phyloP scores from a whole-genome alignment of 2,113 vertebrate species.

The Ageneiosus marmoratus region DNA sequence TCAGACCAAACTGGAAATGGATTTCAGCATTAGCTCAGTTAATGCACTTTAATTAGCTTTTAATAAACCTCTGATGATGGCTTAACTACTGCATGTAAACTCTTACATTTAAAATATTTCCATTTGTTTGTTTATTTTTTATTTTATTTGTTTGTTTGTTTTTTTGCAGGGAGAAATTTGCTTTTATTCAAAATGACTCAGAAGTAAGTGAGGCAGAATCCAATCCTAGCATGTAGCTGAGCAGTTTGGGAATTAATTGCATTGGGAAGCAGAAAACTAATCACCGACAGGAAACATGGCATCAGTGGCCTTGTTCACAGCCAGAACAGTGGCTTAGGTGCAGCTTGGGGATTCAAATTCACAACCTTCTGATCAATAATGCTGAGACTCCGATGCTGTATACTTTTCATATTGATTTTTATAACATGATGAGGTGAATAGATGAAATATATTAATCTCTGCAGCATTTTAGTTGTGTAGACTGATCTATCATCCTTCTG shows the following conservation, averaged over 20 bases:
- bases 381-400: neutral
- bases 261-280: neutral
- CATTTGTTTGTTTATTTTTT: no score
- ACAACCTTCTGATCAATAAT: neutral
- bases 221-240: neutral
- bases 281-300: neutral
- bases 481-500: neutral
- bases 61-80: constrained; percentile 36
- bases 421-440: neutral
- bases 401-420: neutral
- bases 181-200: neutral
- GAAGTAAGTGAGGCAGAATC: neutral
- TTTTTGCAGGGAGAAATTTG: neutral
- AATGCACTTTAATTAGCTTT: constrained; percentile 44
- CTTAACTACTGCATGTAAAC: constrained; percentile 25
- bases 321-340: neutral
- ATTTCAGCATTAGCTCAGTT: constrained; percentile 34
- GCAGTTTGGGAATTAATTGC: neutral
- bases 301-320: neutral
- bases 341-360: neutral
- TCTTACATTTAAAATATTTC: neutral
- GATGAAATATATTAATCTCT: neutral
- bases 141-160: neutral
- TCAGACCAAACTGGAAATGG: constrained; percentile 42
- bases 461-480: neutral